phyloP scores from a whole-genome alignment of 2,888 invertebrate genomes.

The Junonia oenone region DNA sequence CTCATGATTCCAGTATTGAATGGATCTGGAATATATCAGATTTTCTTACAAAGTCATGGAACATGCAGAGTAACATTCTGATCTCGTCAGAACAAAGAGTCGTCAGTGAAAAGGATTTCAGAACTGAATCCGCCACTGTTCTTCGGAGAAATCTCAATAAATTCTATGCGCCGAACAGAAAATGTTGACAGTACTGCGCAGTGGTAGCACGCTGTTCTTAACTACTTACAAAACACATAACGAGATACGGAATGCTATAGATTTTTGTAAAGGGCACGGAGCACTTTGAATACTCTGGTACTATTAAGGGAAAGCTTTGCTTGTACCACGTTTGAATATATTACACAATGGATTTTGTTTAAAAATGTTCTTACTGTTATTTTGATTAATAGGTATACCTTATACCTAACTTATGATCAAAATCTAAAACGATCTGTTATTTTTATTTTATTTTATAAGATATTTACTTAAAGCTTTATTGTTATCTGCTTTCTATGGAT shows the following conservation, averaged over 20 bases:
- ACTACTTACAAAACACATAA: not conserved
- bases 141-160: slow-evolving; percentile 1
- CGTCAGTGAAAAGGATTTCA: not conserved
- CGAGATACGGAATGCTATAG: not conserved
- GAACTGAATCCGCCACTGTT: slow-evolving; percentile 1
- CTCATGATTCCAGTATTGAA: not conserved
- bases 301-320: too few species aligned
- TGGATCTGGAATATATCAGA: not conserved
- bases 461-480: too few species aligned
- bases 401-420: too few species aligned
- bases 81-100: slow-evolving; percentile 2
- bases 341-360: too few species aligned
- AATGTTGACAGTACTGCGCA: not conserved
- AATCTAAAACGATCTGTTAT: too few species aligned
- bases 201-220: not conserved
- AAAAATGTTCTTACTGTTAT: too few species aligned
- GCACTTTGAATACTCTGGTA: not conserved
- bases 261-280: not conserved
- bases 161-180: not conserved
- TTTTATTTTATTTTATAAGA: too few species aligned
- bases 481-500: too few species aligned
- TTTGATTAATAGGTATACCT: too few species aligned
- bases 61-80: slow-evolving; percentile 2
- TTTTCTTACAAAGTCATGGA: not conserved
- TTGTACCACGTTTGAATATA: too few species aligned